Percentiles rank a stretch among this genome's conserved stretches.
Evolutionary conservation across 1,140 invertebrate species (phyloP).

Genomic region (Drosophila pandora): DNA sequence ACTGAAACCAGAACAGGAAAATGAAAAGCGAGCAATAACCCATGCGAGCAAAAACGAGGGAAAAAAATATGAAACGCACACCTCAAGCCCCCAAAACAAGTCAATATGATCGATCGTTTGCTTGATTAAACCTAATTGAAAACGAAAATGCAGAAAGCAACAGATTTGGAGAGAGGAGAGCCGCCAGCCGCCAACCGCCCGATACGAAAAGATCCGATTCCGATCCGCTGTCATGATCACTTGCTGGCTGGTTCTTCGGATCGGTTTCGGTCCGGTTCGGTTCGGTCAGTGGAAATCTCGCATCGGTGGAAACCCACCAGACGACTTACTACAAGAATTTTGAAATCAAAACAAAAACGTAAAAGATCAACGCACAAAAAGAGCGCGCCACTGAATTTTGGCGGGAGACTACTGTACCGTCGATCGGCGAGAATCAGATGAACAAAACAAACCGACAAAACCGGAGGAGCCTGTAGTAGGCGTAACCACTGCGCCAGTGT

Average conservation of each 20-base stretch:
- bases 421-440: slow-evolving; percentile 60
- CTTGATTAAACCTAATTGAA: slow-evolving; percentile 82
- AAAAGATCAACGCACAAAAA: slow-evolving; percentile 79
- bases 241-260: slow-evolving; percentile 17
- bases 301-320: slow-evolving; percentile 49
- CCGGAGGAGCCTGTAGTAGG: slow-evolving; percentile 55
- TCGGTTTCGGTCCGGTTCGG: slow-evolving; percentile 37
- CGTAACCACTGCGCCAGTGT: slow-evolving; percentile 2
- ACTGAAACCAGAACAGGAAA: slow-evolving; percentile 73
- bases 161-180: slow-evolving; percentile 9
- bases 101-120: slow-evolving; percentile 82
- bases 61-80: slow-evolving; percentile 59
- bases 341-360: slow-evolving; percentile 82
- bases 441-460: slow-evolving; percentile 77
- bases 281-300: slow-evolving; percentile 44
- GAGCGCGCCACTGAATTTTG: slow-evolving; percentile 75
- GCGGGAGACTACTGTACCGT: slow-evolving; percentile 81
- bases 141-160: slow-evolving; percentile 69
- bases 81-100: slow-evolving; percentile 74
- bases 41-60: slow-evolving; percentile 46
- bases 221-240: not conserved
- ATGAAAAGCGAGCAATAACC: slow-evolving; percentile 81
- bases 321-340: slow-evolving; percentile 70
- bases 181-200: not conserved
- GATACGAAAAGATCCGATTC: slow-evolving; percentile 5